These are phyloP conservation scores for Littorina saxatilis DNA, from an alignment of 1,140 invertebrate species.

Conservation along the genomic window DNA sequence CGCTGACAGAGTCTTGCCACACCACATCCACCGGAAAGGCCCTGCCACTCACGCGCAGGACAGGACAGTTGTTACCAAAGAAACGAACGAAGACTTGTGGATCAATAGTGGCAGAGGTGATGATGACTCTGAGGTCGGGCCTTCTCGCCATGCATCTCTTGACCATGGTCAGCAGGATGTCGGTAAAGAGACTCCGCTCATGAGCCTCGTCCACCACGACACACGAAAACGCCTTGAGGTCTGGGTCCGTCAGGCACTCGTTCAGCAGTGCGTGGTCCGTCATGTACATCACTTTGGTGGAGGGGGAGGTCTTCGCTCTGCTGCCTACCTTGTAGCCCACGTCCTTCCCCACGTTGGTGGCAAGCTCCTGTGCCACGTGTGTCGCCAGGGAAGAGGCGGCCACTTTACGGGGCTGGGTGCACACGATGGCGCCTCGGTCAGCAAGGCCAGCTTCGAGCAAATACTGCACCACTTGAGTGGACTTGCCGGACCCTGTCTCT, in stretches of 20 bases:
- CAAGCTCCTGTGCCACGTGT: conserved; percentile 66
- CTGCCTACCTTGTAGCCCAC: conserved; percentile 81
- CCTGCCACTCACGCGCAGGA: conserved; percentile 95
- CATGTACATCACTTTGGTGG: conserved; percentile 94
- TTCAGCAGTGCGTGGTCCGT: conserved; percentile 97
- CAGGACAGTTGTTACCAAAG: conserved; percentile 96
- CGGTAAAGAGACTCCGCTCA: conserved; percentile 95
- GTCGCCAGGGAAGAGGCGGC: conserved; percentile 69
- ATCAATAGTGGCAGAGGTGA: conserved; percentile 74
- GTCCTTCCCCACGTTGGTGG: conserved; percentile 57
- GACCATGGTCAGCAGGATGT: conserved; percentile 90
- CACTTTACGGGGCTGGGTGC: conserved; percentile 75
- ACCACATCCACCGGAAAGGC: conserved; percentile 93
- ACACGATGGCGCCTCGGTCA: conserved; percentile 84
- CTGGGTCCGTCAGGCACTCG: conserved; percentile 88
- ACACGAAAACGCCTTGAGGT: conserved; percentile 81
- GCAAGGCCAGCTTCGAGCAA: conserved; percentile 73
- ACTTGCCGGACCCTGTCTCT: conserved; percentile 92
- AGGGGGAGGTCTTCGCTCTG: conserved; percentile 82
- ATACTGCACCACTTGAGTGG: conserved; percentile 69
- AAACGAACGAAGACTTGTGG: conserved; percentile 76
- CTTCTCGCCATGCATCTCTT: conserved; percentile 76
- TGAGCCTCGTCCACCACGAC: conserved; percentile 98
- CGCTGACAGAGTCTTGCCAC: conserved; percentile 85
- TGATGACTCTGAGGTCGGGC: conserved; percentile 61